Base-by-base conservation (phyloP, 2,797 vertebrate species). In the Rhinoraja longicauda region DNA sequence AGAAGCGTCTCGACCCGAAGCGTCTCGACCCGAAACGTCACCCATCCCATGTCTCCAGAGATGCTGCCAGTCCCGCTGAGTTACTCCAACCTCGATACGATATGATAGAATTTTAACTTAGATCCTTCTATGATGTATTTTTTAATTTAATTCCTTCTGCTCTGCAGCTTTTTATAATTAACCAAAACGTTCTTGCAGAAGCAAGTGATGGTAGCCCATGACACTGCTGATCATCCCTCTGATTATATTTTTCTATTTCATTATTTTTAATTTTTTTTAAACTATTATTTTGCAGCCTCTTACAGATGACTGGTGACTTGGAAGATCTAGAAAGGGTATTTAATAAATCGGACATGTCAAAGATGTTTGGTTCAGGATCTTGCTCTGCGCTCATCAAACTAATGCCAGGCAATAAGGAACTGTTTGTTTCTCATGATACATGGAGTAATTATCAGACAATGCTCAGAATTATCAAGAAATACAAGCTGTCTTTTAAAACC, bases 311-410 rank as follows among this genome's bases (percentile, higher is more conserved):
- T 0, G 98, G 98, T 3, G 99, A 99, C 95, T 95, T 99, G 93
- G 98, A 98, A 93, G 98, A 99, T 94, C 95, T 99, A 93, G 98
- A 99, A 94, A 95, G 95, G 0, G 98, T 96, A 32, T 95, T 99
- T 93, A 98, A 99, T 94, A 98, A 97, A 94, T 97, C 97, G 7
- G 95, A 95, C 84, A 36, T 73, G 0, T 94, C 93, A 1, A 95
- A 62, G 2, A 77, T 94, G 4, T 88, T 98, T 90, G 98, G 98
- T 90, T 97, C 98, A 0, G 99, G 98, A 77, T 98, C 98, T 19
- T 99, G 99, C 94, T 99, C 99, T 0, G 98, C 98, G 10, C 96
- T 99, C 3, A 97, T 99, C 95, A 99, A 99, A 95, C 95, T 99
- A 94, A 94, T 99, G 94, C 98, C 98, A 0, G 97, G 96, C 93